A percentile compares a stretch with the other conserved stretches of the same genome.
phyloP scores from a whole-genome alignment of 2,888 invertebrate genomes.

The Mantis religiosa region DNA sequence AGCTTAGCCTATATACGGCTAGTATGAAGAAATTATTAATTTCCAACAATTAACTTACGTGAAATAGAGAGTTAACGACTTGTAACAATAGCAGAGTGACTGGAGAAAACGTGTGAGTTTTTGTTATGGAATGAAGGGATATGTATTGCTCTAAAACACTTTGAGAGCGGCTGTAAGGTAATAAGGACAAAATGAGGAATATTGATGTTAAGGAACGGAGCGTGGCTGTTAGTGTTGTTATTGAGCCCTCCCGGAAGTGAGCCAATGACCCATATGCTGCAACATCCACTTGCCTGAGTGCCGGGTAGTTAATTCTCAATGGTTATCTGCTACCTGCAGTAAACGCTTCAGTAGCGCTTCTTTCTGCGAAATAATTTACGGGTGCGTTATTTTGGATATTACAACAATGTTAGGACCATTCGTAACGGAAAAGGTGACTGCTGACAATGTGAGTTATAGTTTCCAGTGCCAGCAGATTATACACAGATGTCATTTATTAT shows the following conservation, averaged over 20 bases:
- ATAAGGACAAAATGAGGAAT: too few species aligned
- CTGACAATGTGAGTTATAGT: not conserved
- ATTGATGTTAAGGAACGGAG: too few species aligned
- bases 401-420: not conserved
- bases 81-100: too few species aligned
- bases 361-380: not conserved
- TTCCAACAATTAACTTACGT: too few species aligned
- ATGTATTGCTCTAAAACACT: too few species aligned
- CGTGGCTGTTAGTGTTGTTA: too few species aligned
- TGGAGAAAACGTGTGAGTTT: too few species aligned
- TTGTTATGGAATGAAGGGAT: too few species aligned
- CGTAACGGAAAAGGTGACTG: not conserved
- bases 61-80: too few species aligned
- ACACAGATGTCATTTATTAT: not conserved
- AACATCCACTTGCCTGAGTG: not conserved
- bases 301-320: not conserved
- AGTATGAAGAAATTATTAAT: too few species aligned
- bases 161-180: too few species aligned
- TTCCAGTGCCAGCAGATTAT: not conserved
- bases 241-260: not conserved
- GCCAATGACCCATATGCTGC: not conserved
- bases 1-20: too few species aligned
- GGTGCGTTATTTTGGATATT: not conserved
- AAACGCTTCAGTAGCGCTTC: not conserved
- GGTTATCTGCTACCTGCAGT: not conserved